These are phyloP conservation scores for Choloepus didactylus DNA, from an alignment of 2,797 vertebrate species.

Conservation along the genomic window DNA sequence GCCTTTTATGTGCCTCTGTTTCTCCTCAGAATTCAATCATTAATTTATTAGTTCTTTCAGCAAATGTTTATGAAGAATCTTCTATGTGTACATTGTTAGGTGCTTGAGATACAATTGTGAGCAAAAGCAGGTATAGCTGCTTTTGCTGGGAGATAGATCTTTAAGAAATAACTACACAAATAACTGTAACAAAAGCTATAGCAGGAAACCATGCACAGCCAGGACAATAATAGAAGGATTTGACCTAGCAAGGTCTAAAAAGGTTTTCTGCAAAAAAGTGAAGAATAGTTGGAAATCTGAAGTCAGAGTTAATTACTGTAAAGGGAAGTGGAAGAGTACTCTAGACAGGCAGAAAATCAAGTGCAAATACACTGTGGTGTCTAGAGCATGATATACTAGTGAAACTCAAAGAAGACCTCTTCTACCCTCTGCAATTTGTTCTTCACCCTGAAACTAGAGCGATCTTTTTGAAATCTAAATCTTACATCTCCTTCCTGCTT, in stretches of 20 bases:
- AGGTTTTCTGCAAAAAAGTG: neutral
- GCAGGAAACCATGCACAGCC: neutral
- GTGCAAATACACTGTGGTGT: neutral
- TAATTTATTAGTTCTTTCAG: slow-evolving; percentile 25
- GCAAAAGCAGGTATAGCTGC: neutral
- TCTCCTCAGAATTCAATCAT: neutral
- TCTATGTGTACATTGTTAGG: neutral
- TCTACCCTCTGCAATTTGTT: neutral
- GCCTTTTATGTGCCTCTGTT: neutral
- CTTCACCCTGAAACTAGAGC: neutral
- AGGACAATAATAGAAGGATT: neutral
- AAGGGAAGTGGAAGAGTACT: neutral
- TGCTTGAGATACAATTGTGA: neutral
- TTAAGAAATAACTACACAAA: neutral
- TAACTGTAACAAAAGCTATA: neutral
- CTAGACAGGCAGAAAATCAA: neutral
- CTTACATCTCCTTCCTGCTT: neutral
- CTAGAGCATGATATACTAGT: neutral
- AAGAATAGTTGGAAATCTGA: neutral
- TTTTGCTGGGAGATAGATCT: neutral
- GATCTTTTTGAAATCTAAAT: slow-evolving; percentile 21
- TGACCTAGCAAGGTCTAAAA: neutral
- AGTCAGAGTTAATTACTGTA: neutral
- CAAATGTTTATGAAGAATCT: slow-evolving; percentile 3
- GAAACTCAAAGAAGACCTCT: slow-evolving; percentile 1